Evolutionary conservation across 2,797 vertebrate genomes (phyloP), one percentile per base, ranked within the genome.

Genomic region (Aselliscus stoliczkanus): DNA sequence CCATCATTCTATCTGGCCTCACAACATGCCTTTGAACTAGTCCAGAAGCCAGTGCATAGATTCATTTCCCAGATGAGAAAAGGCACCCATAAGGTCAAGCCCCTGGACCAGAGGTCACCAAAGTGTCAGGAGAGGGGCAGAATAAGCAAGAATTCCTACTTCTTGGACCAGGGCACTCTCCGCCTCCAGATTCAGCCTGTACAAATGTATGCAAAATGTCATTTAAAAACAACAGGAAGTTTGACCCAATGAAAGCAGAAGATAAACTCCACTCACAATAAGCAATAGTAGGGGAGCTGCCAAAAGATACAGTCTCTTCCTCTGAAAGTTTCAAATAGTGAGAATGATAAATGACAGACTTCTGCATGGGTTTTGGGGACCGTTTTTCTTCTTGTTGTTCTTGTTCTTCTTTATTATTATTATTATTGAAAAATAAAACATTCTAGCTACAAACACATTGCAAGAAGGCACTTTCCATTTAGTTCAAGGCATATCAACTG

Each of bases 181-280:
- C 62, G 70, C 20, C 42, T 15, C 67, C 93, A 94, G 93, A 97
- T 69, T 87, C 75, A 81, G 31, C n/a, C 27, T 60, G 67, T 56
- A 65, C 80, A 95, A 83, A 91, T 84, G 42, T 25, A 95, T 67
- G 79, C 75, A 95, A 94, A 97, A 73, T 44, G 17, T 31, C 42
- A 20, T 42, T 86, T 54, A 54, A 80, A 90, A 94, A 83, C 79
- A 86, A 83, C 39, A 80, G 23, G 42, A 96, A 60, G 34, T 58
- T 67, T 21, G 29, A 60, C 50, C 31, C 73, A 94, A 29, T 23
- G 89, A 96, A 92, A 87, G 25, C 44, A 93, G 64, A 29, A 96
- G 70, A 93, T 87, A 94, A 92, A 86, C 44, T 92, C 34, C 56
- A 25, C 25, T 92, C 25, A 25, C 62, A 70, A 75, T 54, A 50